Base-by-base conservation (phyloP, 2,113 vertebrate species). In the Tringa solitaria region DNA sequence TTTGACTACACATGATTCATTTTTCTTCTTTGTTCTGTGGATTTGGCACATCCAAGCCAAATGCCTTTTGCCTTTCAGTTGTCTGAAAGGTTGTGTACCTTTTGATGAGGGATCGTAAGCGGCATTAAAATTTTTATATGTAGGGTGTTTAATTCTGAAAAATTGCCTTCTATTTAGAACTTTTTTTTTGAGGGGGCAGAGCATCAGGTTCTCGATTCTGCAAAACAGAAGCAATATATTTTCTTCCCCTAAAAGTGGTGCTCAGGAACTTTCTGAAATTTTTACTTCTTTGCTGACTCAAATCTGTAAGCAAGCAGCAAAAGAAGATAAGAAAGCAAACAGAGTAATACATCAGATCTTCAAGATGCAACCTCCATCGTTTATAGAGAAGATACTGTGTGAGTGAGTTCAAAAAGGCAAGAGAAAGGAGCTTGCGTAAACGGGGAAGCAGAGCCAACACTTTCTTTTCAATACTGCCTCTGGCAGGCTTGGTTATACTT, bases 1-100 rank as follows among this genome's bases (percentile, higher is more conserved):
- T 59, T 61, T 43, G 16, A 54, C 28, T 85, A 4, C 10, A 41
- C 8, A 5, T 2, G 2, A 75, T 43, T 37, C 0, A 0, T 46
- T 86, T 88, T 26, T 32, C n/a, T 70, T 81, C 59, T 74, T 89
- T 1, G 0, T 75, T 72, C 24, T 43, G 14, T 54, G 32, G 8
- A 39, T 67, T 54, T 87, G 77, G 32, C 3, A 11, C 14, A 23
- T n/a, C 46, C 37, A 75, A 57, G 11, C 3, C n/a, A n/a, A n/a
- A n/a, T n/a, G n/a, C n/a, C n/a, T 80, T 12, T 32, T 37, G 8
- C 10, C 70, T 86, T 84, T 84, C 26, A 57, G 0, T 21, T 86
- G 7, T 21, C 6, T 75, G 27, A 87, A 70, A 75, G 2, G 4
- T 12, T 67, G 13, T 7, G 6, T 26, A 59, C 3, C 1, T 65